These are phyloP conservation scores for Palythoa caribaeorum DNA, from an alignment of 92 coral and sea anemone genomes.

Conservation along the genomic window DNA sequence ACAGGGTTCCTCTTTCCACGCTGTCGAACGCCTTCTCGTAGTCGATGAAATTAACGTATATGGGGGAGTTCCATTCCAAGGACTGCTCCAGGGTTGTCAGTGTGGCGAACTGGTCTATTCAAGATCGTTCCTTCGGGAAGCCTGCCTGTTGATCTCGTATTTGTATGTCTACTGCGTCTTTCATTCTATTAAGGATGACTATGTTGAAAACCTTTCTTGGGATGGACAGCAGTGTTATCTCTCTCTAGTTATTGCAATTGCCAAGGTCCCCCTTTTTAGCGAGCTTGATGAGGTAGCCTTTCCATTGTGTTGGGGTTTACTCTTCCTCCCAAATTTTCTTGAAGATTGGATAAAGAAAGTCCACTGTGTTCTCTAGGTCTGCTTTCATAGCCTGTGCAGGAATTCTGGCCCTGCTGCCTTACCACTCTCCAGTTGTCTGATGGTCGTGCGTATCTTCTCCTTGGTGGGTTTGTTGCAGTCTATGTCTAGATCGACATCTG, in stretches of 20 bases:
- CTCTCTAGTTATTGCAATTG: conserved; percentile 37
- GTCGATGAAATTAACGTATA: conserved; percentile 11
- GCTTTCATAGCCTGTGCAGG: neutral
- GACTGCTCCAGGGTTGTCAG: conserved; percentile 34
- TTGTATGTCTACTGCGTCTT: conserved; percentile 16
- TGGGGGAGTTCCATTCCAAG: conserved; percentile 16
- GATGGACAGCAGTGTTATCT: conserved; percentile 37
- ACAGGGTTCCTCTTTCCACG: neutral
- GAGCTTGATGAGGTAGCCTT: conserved; percentile 29
- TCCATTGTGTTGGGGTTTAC: conserved; percentile 39
- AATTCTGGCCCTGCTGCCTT: neutral
- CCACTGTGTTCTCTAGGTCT: neutral
- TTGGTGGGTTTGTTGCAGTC: neutral
- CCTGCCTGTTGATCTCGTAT: conserved; percentile 27
- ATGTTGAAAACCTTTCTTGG: conserved; percentile 33
- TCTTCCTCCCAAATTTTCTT: neutral
- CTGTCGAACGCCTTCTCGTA: neutral
- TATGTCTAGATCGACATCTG: neutral
- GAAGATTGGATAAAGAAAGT: neutral
- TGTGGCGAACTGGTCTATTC: neutral
- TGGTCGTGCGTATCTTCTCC: neutral
- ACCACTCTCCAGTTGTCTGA: neutral
- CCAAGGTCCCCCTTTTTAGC: conserved; percentile 34
- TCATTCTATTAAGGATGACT: conserved; percentile 4
- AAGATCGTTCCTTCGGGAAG: conserved; percentile 14